Evolutionary conservation across 92 coral and sea anemone genomes (phyloP).

Genomic region (Epizoanthus ramosus): DNA sequence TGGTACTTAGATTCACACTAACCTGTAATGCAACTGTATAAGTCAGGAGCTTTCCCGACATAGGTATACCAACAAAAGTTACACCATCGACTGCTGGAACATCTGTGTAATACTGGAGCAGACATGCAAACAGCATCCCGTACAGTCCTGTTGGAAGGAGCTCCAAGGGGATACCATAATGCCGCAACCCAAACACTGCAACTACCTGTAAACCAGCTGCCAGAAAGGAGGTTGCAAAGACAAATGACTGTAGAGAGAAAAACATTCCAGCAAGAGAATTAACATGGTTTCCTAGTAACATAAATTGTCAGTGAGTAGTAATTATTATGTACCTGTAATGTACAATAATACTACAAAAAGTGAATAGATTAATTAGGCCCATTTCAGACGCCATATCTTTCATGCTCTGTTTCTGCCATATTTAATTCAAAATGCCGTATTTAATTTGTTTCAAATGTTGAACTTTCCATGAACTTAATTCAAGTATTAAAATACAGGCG

Average conservation of each 20-base stretch:
- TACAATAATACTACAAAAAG: too few relatives aligned
- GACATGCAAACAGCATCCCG: constrained; percentile 82
- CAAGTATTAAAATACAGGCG: too few relatives aligned
- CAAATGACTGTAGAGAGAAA: constrained; percentile 63
- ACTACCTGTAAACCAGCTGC: constrained; percentile 89
- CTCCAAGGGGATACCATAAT: constrained; percentile 63
- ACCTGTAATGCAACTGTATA: constrained; percentile 95
- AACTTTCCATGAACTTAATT: too few relatives aligned
- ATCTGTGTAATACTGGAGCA: constrained; percentile 80
- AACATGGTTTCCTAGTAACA: too few relatives aligned
- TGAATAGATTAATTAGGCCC: too few relatives aligned
- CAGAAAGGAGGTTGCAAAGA: constrained; percentile 81
- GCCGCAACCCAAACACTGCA: constrained; percentile 56
- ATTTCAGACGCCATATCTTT: too few relatives aligned
- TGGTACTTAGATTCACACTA: background rate
- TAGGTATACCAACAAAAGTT: constrained; percentile 69
- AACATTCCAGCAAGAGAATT: too few relatives aligned
- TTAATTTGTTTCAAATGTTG: too few relatives aligned
- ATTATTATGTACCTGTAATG: too few relatives aligned
- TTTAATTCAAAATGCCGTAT: too few relatives aligned
- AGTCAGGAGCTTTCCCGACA: constrained; percentile 81
- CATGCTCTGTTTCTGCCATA: too few relatives aligned
- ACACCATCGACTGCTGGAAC: constrained; percentile 74
- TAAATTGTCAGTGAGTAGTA: too few relatives aligned
- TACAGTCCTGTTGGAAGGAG: constrained; percentile 88